Evolutionary conservation across 2,797 vertebrate genomes (phyloP).

Genomic region (Microcaecilia unicolor): DNA sequence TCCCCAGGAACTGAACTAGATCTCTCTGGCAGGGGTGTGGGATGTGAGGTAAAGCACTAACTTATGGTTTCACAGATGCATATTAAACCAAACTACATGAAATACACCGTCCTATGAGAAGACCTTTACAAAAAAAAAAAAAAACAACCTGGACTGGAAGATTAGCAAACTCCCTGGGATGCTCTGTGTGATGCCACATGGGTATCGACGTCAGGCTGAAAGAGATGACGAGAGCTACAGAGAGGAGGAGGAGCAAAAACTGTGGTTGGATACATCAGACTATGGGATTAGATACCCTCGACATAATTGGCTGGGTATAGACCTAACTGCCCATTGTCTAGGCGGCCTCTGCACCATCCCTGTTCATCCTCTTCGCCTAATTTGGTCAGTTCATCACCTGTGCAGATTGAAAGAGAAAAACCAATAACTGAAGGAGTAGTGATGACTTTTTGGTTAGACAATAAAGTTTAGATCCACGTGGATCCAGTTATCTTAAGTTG

Average conservation of each 20-base stretch:
- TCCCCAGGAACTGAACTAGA: conserved; percentile 32
- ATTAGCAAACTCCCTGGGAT: conserved; percentile 90
- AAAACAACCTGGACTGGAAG: conserved; percentile 76
- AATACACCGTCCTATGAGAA: conserved; percentile 49
- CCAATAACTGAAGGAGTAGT: too few relatives aligned
- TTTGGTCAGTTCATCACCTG: conserved; percentile 93
- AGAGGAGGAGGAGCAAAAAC: conserved; percentile 1
- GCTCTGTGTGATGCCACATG: too few relatives aligned
- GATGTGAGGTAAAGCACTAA: conserved; percentile 22
- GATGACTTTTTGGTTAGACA: too few relatives aligned
- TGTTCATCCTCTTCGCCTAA: conserved; percentile 95
- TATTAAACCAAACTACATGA: conserved; percentile 41
- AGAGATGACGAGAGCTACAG: conserved; percentile 22
- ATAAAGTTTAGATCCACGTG: too few relatives aligned
- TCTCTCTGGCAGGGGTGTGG: conserved; percentile 39
- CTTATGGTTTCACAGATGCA: conserved; percentile 16
- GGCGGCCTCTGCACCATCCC: conserved; percentile 95
- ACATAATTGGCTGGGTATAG: conserved; percentile 97
- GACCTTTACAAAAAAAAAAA: conserved; percentile 69
- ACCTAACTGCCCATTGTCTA: conserved; percentile 85
- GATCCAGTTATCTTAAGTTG: too few relatives aligned
- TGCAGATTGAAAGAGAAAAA: too few relatives aligned
- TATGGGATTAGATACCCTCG: conserved; percentile 74
- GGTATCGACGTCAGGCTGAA: conserved; percentile 29
- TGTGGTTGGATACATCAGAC: conserved; percentile 4